phyloP scores from a whole-genome alignment of 2,113 vertebrate genomes.

The Eretmochelys imbricata region DNA sequence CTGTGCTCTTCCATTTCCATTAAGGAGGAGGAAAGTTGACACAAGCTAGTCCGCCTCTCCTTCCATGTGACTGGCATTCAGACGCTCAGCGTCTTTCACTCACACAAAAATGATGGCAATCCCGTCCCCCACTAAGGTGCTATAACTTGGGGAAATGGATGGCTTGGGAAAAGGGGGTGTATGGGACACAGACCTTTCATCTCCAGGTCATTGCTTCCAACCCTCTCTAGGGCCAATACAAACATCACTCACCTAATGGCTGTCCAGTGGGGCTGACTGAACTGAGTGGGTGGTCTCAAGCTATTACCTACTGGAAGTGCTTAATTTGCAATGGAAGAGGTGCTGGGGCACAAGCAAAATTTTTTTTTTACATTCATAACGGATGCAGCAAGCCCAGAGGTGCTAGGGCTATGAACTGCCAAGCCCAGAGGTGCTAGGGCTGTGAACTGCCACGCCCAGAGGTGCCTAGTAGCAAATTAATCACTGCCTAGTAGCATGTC shows the following conservation, averaged over 20 bases:
- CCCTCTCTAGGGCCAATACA: not conserved
- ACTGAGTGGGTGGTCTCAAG: not conserved
- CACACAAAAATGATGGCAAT: not conserved
- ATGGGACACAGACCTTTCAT: no score
- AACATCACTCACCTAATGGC: not conserved
- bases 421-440: no score
- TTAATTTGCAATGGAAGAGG: no score
- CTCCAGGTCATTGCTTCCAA: not conserved
- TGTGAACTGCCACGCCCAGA: no score
- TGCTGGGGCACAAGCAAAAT: no score
- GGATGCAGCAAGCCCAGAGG: no score
- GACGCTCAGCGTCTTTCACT: not conserved
- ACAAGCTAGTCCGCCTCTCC: not conserved
- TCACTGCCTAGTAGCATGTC: no score
- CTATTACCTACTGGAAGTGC: not conserved
- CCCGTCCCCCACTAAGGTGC: not conserved
- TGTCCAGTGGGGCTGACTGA: not conserved
- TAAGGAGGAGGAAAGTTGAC: not conserved
- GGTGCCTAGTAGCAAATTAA: no score
- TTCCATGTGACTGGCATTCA: not conserved
- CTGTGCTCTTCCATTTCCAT: not conserved
- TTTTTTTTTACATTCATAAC: no score
- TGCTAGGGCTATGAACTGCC: no score
- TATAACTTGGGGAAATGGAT: not conserved
- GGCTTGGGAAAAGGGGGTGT: not conserved